Percentiles rank a stretch among this genome's conserved stretches.
Evolutionary conservation across 2,888 invertebrate species (phyloP).

Genomic region (Geophilus truncorum): DNA sequence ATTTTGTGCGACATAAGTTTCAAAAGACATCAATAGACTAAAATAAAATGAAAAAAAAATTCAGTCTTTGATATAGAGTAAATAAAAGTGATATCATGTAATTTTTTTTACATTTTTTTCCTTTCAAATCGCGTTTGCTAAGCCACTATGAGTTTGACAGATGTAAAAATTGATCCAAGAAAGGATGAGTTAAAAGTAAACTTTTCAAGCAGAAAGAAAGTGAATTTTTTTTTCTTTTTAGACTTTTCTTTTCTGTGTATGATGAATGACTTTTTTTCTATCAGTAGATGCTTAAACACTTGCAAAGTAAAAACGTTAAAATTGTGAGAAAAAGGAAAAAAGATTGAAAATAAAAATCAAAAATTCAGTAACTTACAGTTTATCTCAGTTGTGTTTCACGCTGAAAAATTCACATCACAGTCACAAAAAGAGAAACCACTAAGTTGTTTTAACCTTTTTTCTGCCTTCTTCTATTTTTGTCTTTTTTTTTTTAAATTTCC

Average conservation of each 20-base stretch:
- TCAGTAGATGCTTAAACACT: not conserved
- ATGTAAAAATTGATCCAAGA: not conserved
- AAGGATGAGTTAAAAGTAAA: not conserved
- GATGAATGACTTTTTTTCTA: not conserved
- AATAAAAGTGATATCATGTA: not conserved
- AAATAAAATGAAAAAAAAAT: not conserved
- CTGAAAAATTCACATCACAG: slow-evolving; percentile 1
- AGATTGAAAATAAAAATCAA: not conserved
- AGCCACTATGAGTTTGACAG: not conserved
- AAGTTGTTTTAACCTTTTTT: not conserved
- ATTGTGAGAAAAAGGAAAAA: not conserved
- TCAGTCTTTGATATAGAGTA: not conserved
- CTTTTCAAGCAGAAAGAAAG: not conserved
- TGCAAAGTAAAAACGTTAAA: too few relatives aligned
- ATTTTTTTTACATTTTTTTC: not conserved
- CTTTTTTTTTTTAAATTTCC: not conserved
- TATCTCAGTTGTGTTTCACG: not conserved
- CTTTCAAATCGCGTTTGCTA: not conserved
- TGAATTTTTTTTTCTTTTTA: not conserved
- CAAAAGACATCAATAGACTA: too few relatives aligned
- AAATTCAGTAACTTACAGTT: not conserved
- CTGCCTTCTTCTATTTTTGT: not conserved
- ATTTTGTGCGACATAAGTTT: too few relatives aligned
- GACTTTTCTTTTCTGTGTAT: not conserved
- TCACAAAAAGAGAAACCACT: not conserved